phyloP scores from a whole-genome alignment of 2,797 vertebrate genomes.

The Psittacula derbiana region DNA sequence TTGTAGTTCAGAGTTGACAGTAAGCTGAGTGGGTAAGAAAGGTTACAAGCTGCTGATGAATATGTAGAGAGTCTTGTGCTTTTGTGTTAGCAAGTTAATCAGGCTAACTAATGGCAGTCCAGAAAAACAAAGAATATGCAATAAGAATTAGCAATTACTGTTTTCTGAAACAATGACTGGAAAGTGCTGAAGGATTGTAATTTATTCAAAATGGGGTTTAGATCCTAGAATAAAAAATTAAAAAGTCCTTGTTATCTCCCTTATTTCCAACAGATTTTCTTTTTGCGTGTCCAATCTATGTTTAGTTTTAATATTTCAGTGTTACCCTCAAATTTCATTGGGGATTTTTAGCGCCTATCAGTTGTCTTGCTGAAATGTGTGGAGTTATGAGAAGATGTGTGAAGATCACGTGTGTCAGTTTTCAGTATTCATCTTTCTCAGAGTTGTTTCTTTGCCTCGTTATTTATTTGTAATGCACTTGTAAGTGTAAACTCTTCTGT shows the following conservation, averaged over 20 bases:
- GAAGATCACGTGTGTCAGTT: neutral
- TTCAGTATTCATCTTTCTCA: neutral
- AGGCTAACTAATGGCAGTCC: neutral
- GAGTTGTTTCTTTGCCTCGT: neutral
- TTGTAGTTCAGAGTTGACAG: neutral
- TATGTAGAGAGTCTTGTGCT: neutral
- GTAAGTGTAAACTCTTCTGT: neutral
- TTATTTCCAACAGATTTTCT: neutral
- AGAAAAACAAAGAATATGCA: neutral
- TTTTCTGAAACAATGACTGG: neutral
- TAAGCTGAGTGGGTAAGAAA: neutral
- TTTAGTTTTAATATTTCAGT: neutral
- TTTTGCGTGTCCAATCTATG: neutral
- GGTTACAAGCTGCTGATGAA: neutral
- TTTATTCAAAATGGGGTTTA: neutral
- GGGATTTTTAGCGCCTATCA: neutral
- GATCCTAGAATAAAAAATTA: neutral
- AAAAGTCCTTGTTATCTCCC: neutral
- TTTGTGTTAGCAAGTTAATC: neutral
- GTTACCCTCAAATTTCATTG: neutral
- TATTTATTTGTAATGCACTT: neutral
- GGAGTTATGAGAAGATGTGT: neutral
- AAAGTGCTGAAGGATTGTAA: neutral
- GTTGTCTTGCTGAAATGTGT: neutral
- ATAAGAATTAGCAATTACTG: neutral